Base-by-base conservation (phyloP, 2,113 vertebrate genomes). In the Perca schrenkii region DNA sequence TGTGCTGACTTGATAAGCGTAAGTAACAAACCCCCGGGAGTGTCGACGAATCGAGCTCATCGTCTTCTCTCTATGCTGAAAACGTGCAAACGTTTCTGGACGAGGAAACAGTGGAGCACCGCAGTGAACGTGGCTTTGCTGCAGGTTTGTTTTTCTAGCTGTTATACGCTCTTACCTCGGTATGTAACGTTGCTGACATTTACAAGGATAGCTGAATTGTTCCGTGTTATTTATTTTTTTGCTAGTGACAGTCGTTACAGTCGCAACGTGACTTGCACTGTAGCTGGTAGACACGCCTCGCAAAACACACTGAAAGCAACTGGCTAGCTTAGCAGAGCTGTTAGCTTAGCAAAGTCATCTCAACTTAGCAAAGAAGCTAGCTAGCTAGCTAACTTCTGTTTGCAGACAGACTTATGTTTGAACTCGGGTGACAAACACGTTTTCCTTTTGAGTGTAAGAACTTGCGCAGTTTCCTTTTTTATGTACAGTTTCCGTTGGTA, bases 81-180 rank as follows among this genome's bases (percentile, higher is more conserved):
- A 80, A 70, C 77, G 79, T 84, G 77, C 58, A 1, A 65, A 43
- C 77, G 64, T 74, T 81, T 31, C 72, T 15, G 86, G 71, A 80
- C 82, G 77, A 88, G 77, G 77, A 66, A 70, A 66, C 79, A 21
- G 83, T 47, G 22, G 76, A 50, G 69, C 60, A 62, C 74, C 74
- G 83, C 82, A 75, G 74, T 65, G 77, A 84, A 77, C 74, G 57
- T 14, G 76, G 74, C 72, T 81, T 65, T 76, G 58, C 78, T 74
- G 86, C 88, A 92, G 89, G 89, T 93, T 80, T 84, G 88, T 88
- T 67, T 74, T 46, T 63, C 22, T 13, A 15, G 17, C 50, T 2
- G n/a, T 54, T 14, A 5, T 2, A 3, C 21, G 19, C 15, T 6
- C 1, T 22, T 2, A 3, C 31, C 21, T 25, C 11, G 7, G 2